phyloP scores from a whole-genome alignment of 2,113 vertebrate genomes.

The Nerophis lumbriciformis region DNA sequence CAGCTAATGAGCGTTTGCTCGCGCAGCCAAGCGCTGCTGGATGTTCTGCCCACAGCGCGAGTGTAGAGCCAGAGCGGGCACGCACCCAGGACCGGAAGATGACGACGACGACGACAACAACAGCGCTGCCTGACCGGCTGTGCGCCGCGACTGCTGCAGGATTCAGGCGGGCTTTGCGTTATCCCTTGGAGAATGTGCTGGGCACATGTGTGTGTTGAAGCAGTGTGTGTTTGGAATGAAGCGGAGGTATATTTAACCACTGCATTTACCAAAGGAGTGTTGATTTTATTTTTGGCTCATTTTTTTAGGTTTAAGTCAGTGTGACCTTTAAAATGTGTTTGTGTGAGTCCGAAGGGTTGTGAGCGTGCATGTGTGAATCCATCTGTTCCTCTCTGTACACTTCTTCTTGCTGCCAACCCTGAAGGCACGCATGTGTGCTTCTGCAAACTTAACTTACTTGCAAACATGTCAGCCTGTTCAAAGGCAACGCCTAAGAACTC shows the following conservation, averaged over 20 bases:
- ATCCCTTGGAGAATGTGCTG: conserved; percentile 11
- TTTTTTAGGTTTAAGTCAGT: conserved; percentile 7
- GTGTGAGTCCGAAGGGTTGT: background rate
- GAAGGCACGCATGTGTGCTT: conserved; percentile 11
- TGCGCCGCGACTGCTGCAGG: background rate
- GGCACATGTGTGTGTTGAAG: conserved; percentile 2
- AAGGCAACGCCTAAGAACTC: too few relatives aligned
- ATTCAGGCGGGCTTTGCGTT: conserved; percentile 30
- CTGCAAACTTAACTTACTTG: conserved; percentile 27
- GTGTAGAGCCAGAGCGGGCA: conserved; percentile 35
- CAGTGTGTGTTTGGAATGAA: conserved; percentile 3
- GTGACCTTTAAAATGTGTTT: conserved; percentile 17
- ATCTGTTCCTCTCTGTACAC: conserved; percentile 43
- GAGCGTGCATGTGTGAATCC: conserved; percentile 9
- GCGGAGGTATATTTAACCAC: conserved; percentile 16
- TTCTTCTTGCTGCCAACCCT: conserved; percentile 13
- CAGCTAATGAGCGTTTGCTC: conserved; percentile 53
- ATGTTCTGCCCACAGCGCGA: conserved; percentile 48
- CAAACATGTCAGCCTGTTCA: background rate
- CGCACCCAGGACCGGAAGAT: conserved; percentile 32
- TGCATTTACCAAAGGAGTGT: conserved; percentile 16
- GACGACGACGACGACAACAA: conserved; percentile 3
- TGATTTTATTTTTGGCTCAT: conserved; percentile 23
- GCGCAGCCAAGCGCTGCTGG: conserved; percentile 47
- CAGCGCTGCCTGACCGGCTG: background rate